Evolutionary conservation across 2,797 vertebrate genomes (phyloP), one percentile per base, ranked within the genome.

Genomic region (Spondyliosoma cantharus): DNA sequence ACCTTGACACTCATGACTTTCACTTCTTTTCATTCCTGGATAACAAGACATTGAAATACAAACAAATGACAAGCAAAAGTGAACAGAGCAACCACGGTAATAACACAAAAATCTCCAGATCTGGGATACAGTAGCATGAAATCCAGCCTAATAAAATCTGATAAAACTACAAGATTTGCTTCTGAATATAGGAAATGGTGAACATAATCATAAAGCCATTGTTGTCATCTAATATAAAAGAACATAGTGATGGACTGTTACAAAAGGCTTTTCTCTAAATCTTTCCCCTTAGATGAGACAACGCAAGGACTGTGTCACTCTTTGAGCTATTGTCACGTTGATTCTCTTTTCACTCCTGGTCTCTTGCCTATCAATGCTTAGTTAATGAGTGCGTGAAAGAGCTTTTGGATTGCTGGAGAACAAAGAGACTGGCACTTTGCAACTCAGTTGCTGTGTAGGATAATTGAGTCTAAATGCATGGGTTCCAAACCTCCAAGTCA

Each of bases 401-500:
- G 78, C 80, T 89, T 86, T 83, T 76, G 49, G 52, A 57, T 62
- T 75, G 75, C 64, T 73, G 14, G 50, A 71, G 74, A 86, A 85
- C 70, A 83, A 79, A 87, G 73, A 77, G 46, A 46, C 53, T 66
- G 64, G n/a, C 78, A 65, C 67, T 74, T 83, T 76, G 64, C 60
- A 84, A 66, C 69, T 83, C 60, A 27, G 48, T 80, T 17, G 14
- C 69, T 66, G 22, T 66, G 65, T 56, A 17, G 71, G 56, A 71
- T 78, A 87, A 86, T 79, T 89, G 62, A 71, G 48, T 85, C 79
- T 71, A 84, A 85, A 76, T 76, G 74, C 53, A 46, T 75, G 42
- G 58, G 54, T 76, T 75, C 27, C 37, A 80, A 81, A 86, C 65
- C 48, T 59, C 29, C 24, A 71, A 71, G 57, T 85, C 29, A 62